Base-by-base conservation (phyloP, 2,113 vertebrate genomes). In the Hippocampus guttulatus region DNA sequence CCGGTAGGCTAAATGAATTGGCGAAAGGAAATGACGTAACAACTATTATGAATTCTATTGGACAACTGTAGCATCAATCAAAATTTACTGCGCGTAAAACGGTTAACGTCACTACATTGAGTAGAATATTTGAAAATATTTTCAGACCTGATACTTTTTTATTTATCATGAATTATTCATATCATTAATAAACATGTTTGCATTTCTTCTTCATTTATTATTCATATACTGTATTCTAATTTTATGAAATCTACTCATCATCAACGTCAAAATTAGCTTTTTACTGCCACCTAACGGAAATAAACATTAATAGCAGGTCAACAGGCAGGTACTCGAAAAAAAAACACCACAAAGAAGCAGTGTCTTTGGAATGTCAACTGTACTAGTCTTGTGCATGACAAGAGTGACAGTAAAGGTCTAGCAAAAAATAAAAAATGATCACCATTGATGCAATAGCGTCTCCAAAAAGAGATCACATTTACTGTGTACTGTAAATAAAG, bases 281-380 rank as follows among this genome's bases (percentile, higher is more conserved):
- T 16, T 73, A 67, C 68, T 75, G 75, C 78, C 80, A 81, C 20
- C 82, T 81, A 72, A 81, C 3, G 81, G 70, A 23, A 30, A n/a
- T 0, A 3, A 51, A 45, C 3, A 2, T 16, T 64, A 8, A 60
- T 38, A 63, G 33, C 10, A 61, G 23, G 2, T 10, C 14, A 30
- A 16, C n/a, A 64, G 5, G 8, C 4, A 23, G 16, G 20, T 41
- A 45, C 2, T 64, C 14, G 3, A 7, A 41, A 25, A 38, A 69
- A 23, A 16, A 3, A n/a, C 6, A 25, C 4, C 11, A 23, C 14
- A 33, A 1, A 20, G 11, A 43, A n/a, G 25, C 55, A 43, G 10
- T 40, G 68, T 18, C 5, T 71, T 30, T 70, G 8, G 18, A 20
- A 68, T 27, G 33, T 69, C 1, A 65, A 25, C 10, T 52, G 7